Base-by-base conservation (phyloP, 2,797 vertebrate genomes). In the Glyptemys insculpta region DNA sequence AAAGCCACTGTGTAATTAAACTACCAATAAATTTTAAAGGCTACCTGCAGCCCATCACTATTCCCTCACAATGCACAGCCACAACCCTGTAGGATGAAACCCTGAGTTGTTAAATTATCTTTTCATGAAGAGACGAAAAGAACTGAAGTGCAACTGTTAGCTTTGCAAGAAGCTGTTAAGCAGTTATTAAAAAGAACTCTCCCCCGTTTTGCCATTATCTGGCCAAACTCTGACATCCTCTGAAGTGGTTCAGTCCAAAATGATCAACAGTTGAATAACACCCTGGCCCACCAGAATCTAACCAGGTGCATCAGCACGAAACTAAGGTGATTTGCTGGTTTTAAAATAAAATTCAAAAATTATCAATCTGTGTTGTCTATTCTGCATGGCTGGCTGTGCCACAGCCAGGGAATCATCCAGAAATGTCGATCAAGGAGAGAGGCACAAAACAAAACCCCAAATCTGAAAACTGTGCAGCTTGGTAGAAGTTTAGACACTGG, bases 221-320 rank as follows among this genome's bases (percentile, higher is more conserved):
- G 82, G 79, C 85, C 86, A 90, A 94, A 92, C 93, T 93, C 93
- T 94, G 92, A 94, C 74, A 82, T 96, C 96, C 94, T 86, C 96
- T 91, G 83, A 95, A 92, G 79, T 82, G 41, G 91, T 96, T 97
- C 92, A 6, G 83, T 94, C 95, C 53, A 89, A 82, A 97, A 92
- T 93, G 81, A 91, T 92, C 85, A 6, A 54, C 57, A 89, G 21
- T 92, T 57, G 34, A 97, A 92, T 89, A 90, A 87, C 80, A 89
- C 92, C 79, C 62, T 91, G 21, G 34, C n/a, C 62, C 79, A 81
- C 62, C 90, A 94, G 81, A 92, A 80, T 53, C 86, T 56, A 95
- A 89, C 85, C 81, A 92, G 89, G 88, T 91, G 86, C 50, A 89
- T 88, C 53, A 5, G 12, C 0, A 52, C 11, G 50, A 85, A 96